A percentile compares a stretch with the other conserved stretches of the same genome.
Conservation (phyloP, 2,113 vertebrate species). For the Platanista minor region DNA sequence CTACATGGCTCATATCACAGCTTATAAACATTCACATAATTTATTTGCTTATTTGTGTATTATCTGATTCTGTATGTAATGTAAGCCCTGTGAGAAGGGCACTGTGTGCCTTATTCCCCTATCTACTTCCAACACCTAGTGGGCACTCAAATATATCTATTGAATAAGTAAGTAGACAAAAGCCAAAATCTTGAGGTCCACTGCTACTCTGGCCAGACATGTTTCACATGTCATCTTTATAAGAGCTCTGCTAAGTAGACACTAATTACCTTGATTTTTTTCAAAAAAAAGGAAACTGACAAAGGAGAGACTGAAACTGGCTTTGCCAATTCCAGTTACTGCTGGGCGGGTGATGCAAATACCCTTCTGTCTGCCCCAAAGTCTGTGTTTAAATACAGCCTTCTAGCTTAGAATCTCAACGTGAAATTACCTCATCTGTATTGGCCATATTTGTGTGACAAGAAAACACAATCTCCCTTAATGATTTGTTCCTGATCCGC, state of each 20-base stretch:
- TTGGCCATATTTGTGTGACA: not conserved
- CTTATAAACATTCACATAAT: not conserved
- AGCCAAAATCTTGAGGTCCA: not conserved
- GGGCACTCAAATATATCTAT: not conserved
- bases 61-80: not conserved
- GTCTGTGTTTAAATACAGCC: constrained; percentile 1
- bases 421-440: constrained; percentile 10
- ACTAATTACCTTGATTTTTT: not conserved
- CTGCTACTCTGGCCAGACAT: not conserved
- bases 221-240: not conserved
- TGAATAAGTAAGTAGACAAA: not conserved
- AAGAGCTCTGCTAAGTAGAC: not conserved
- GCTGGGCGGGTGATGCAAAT: not conserved
- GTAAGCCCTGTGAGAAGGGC: not conserved
- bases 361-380: not conserved
- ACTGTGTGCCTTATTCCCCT: not conserved
- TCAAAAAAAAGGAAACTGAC: not conserved
- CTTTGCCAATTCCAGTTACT: not conserved
- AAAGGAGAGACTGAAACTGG: not conserved
- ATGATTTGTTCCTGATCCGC: not conserved
- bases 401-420: constrained; percentile 14
- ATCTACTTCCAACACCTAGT: not conserved
- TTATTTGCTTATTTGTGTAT: not conserved
- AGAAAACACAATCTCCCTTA: constrained; percentile 11
- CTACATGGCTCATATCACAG: not conserved